A percentile compares a stretch with the other conserved stretches of the same genome.
phyloP scores from a whole-genome alignment of 2,888 invertebrate species.

The Drosophila barbarae region DNA sequence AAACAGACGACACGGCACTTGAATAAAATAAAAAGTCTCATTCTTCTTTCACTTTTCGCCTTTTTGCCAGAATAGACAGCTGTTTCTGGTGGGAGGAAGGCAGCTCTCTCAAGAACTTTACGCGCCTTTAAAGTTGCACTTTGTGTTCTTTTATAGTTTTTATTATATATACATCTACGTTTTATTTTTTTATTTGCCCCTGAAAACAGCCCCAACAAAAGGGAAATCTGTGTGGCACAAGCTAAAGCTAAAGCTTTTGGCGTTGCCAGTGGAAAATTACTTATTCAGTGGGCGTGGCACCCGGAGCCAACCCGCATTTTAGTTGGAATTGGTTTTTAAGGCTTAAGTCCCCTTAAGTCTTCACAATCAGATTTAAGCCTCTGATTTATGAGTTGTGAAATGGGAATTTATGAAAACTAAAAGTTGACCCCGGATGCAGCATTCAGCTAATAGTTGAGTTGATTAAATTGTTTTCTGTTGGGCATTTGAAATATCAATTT shows the following conservation, averaged over 20 bases:
- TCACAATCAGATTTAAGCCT: constrained; percentile 35
- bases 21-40: constrained; percentile 24
- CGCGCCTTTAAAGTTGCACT: constrained; percentile 22
- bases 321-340: constrained; percentile 37
- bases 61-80: constrained; percentile 21
- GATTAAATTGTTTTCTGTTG: constrained; percentile 12
- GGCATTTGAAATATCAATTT: background rate
- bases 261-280: constrained; percentile 19
- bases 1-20: constrained; percentile 13
- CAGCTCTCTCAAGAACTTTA: constrained; percentile 15
- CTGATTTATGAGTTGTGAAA: constrained; percentile 35
- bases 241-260: constrained; percentile 18
- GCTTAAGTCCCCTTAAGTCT: constrained; percentile 33
- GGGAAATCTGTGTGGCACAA: constrained; percentile 21
- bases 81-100: background rate
- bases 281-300: constrained; percentile 30
- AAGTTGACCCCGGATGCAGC: background rate
- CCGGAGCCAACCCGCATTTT: constrained; percentile 9
- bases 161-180: constrained; percentile 1
- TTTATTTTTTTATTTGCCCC: constrained; percentile 14
- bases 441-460: constrained; percentile 2
- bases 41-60: constrained; percentile 19
- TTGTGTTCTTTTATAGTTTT: constrained; percentile 7
- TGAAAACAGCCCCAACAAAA: constrained; percentile 23
- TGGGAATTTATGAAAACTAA: constrained; percentile 14